phyloP scores from a whole-genome alignment of 2,797 vertebrate species.

The Bucorvus abyssinicus region DNA sequence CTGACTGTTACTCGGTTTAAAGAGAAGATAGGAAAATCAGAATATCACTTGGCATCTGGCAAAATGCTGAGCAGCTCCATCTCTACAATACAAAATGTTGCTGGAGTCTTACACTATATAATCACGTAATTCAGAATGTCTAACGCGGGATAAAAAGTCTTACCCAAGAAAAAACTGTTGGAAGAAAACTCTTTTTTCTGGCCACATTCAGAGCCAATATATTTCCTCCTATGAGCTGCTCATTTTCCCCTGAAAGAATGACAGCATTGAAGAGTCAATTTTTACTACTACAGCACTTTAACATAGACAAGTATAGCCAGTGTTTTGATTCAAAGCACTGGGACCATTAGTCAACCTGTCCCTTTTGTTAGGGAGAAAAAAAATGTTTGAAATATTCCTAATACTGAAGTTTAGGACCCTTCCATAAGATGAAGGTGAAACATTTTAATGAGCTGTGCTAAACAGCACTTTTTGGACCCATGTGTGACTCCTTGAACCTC shows the following conservation, averaged over 20 bases:
- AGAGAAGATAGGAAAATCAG: constrained; percentile 53
- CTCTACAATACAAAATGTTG: constrained; percentile 55
- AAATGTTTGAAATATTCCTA: not conserved
- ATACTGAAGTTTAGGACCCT: not conserved
- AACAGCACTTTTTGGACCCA: not conserved
- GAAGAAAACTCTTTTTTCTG: constrained; percentile 15
- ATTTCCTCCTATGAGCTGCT: not conserved
- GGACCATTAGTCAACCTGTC: not conserved
- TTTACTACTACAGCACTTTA: not conserved
- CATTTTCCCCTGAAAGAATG: not conserved
- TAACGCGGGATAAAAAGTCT: constrained; percentile 30
- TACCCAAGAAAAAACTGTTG: constrained; percentile 29
- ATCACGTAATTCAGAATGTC: constrained; percentile 56
- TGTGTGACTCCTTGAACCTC: not conserved
- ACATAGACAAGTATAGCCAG: not conserved
- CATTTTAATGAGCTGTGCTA: not conserved
- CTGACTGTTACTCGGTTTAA: constrained; percentile 56
- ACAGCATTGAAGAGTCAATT: not conserved
- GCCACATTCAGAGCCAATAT: not conserved
- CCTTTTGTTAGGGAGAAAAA: not conserved
- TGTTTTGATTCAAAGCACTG: not conserved
- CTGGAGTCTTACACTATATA: constrained; percentile 38
- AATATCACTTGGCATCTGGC: constrained; percentile 51
- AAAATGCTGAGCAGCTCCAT: constrained; percentile 62
- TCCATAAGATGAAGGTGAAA: not conserved